A percentile compares a stretch with the other conserved stretches of the same genome.
These are phyloP conservation scores for Cryptocephalus primarius DNA, from an alignment of 2,888 invertebrate genomes.

Conservation along the genomic window DNA sequence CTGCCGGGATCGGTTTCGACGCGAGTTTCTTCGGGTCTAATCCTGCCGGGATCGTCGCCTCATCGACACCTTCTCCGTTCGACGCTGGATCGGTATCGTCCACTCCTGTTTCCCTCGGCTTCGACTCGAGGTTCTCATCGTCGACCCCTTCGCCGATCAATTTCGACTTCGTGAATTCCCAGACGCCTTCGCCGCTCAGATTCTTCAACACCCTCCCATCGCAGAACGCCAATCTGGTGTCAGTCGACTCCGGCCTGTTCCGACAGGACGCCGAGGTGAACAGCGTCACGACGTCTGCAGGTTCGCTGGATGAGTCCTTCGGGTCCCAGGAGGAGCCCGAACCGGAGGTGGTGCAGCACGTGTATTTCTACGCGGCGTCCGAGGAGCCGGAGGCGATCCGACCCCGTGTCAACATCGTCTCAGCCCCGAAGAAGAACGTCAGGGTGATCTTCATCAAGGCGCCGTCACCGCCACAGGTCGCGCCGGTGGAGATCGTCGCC, in stretches of 20 bases:
- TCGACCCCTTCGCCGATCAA: background rate
- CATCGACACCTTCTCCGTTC: constrained; percentile 4
- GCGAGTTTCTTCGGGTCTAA: background rate
- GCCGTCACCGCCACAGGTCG: constrained; percentile 21
- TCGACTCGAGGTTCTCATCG: background rate
- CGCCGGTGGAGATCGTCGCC: constrained; percentile 19
- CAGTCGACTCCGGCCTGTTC: background rate
- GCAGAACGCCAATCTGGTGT: too few relatives aligned
- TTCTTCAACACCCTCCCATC: too few relatives aligned
- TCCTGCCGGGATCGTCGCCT: background rate
- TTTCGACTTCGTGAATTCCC: background rate
- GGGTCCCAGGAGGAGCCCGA: constrained; percentile 1
- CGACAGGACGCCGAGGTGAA: background rate
- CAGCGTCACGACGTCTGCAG: constrained; percentile 1
- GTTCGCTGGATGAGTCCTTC: constrained; percentile 7
- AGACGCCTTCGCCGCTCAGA: background rate
- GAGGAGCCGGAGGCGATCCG: constrained; percentile 24
- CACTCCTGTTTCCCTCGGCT: background rate
- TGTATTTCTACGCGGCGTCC: constrained; percentile 31
- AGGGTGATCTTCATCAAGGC: constrained; percentile 41
- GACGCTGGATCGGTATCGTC: constrained; percentile 1
- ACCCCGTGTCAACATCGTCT: constrained; percentile 16
- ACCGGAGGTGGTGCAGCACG: constrained; percentile 23
- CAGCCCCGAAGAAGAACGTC: constrained; percentile 32
- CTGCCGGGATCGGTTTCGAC: background rate